Base-by-base conservation (phyloP, 2,797 vertebrate genomes). In the Remorina albescens region DNA sequence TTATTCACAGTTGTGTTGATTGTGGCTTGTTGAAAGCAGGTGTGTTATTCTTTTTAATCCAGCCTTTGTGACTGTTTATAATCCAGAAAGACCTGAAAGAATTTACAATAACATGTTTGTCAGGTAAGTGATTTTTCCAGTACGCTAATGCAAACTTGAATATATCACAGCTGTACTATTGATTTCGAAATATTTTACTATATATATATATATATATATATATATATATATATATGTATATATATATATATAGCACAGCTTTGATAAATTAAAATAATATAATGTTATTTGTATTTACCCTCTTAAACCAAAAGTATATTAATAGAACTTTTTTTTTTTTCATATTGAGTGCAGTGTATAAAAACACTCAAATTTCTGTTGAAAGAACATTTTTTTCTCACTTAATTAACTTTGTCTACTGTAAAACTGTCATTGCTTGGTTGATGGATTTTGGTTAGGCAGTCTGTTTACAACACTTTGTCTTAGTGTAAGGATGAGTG, bases 11-110 rank as follows among this genome's bases (percentile, higher is more conserved):
- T 37, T 57, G 16, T 64, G 46, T 16, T 56, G 6, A 66, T 59
- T 54, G 19, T 46, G 44, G 9, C n/a, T 59, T 56, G 37, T 44
- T 72, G 19, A 3, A 60, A 47, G 8, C 8, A 36, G 13, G 46
- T 12, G 37, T 67, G 51, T 61, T 62, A 30, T 67, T 65, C 56
- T 64, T 50, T 66, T 30, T 34, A 61, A 53, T 66, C 54, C 30
- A 30, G 55, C 32, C 39, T 75, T 26, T 72, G 51, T 66, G 59
- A 26, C 2, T 19, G 60, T 60, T 21, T 44, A 8, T 67, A 47
- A 54, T 67, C 55, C 36, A 10, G 0, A 26, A 39, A 47, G 39
- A 62, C 4, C 32, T 11, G 5, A n/a, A 51, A 18, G 21, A 36
- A 15, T 23, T 59, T 28, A 21, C 42, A 42, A 30, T 69, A 2